phyloP scores from a whole-genome alignment of 2,888 invertebrate genomes.

The Amphipyra berbera region DNA sequence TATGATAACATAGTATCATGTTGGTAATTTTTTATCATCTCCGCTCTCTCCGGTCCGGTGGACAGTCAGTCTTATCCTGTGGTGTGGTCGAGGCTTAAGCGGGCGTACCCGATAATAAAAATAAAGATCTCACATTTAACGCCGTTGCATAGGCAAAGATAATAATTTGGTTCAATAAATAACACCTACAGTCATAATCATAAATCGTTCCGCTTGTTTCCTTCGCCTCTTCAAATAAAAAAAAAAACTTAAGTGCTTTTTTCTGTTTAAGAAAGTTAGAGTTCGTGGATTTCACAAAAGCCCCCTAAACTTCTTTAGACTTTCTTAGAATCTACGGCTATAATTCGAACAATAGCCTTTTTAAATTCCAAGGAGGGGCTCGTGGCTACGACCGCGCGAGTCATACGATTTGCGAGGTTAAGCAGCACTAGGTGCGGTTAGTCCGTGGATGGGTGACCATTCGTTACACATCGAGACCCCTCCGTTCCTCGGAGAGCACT shows the following conservation, averaged over 20 bases:
- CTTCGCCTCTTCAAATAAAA: conserved; percentile 44
- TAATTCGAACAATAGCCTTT: conserved; percentile 36
- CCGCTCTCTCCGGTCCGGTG: too few relatives aligned
- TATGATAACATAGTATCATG: too few relatives aligned
- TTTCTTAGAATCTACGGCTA: conserved; percentile 29
- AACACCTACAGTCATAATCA: conserved; percentile 52
- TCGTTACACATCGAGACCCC: too few relatives aligned
- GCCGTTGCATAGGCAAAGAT: conserved; percentile 39
- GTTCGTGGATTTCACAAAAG: conserved; percentile 45
- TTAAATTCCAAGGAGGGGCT: too few relatives aligned
- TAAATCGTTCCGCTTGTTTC: conserved; percentile 52
- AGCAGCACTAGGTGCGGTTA: too few relatives aligned
- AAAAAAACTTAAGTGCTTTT: conserved; percentile 58
- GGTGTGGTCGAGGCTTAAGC: not conserved
- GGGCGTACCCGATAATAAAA: conserved; percentile 46
- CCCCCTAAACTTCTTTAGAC: conserved; percentile 30
- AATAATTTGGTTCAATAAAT: conserved; percentile 56
- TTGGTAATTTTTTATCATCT: too few relatives aligned
- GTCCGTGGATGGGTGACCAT: too few relatives aligned
- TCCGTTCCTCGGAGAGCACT: too few relatives aligned
- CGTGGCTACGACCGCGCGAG: too few relatives aligned
- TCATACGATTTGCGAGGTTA: too few relatives aligned
- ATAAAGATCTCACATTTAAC: conserved; percentile 51
- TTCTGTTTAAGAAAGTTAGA: conserved; percentile 58
- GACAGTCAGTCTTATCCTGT: too few relatives aligned